Conservation (phyloP, 2,888 invertebrate genomes). For the Pandemis cinnamomeana region DNA sequence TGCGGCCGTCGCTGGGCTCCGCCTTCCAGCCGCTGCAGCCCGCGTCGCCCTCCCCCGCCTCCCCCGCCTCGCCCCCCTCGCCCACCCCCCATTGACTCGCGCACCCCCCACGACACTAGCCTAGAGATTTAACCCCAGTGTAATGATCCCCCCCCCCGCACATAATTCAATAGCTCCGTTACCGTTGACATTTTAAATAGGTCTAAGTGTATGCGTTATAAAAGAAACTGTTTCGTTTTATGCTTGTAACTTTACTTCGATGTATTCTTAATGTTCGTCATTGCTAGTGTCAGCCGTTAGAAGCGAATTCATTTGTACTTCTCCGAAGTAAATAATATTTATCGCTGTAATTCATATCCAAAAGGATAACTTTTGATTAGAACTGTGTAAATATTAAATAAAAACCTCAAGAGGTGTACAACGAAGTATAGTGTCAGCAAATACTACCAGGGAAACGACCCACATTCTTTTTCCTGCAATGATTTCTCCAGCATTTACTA, state of each 20-base stretch:
- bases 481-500: neutral
- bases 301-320: neutral
- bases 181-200: neutral
- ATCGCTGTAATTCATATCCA: no score
- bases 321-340: neutral
- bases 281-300: neutral
- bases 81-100: constrained; percentile 44
- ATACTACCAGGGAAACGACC: neutral
- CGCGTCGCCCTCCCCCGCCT: constrained; percentile 47
- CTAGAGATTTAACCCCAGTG: neutral
- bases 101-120: neutral
- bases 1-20: constrained; percentile 91
- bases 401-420: neutral
- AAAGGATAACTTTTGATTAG: neutral
- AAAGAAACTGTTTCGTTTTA: neutral
- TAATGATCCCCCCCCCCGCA: neutral
- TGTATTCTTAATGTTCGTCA: neutral
- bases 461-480: neutral
- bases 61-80: constrained; percentile 42
- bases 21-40: constrained; percentile 90
- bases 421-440: neutral
- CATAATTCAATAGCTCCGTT: neutral
- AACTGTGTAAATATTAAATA: neutral
- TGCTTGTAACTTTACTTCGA: neutral
- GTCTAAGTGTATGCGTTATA: neutral